Conservation (phyloP, 2,888 invertebrate genomes). For the Drosophila infuscata region DNA sequence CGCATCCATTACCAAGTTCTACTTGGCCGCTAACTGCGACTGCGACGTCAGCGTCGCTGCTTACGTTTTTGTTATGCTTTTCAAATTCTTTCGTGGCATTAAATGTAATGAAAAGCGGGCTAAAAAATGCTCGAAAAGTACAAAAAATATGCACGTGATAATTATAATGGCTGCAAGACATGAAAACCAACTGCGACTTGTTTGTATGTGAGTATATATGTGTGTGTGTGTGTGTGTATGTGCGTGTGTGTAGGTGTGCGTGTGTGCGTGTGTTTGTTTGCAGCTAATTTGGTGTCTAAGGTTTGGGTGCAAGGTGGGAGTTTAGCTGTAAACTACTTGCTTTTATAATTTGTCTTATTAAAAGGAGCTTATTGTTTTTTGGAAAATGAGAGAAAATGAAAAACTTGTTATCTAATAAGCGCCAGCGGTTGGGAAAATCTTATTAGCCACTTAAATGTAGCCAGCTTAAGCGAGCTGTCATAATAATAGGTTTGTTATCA, state of each 20-base stretch:
- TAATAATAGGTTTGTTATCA: not conserved
- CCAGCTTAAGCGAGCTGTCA: not conserved
- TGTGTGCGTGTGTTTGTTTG: slow-evolving; percentile 10
- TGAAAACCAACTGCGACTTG: slow-evolving; percentile 46
- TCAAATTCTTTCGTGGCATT: slow-evolving; percentile 78
- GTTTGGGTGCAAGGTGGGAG: slow-evolving; percentile 28
- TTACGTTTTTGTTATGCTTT: slow-evolving; percentile 71
- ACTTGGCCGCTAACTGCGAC: slow-evolving; percentile 59
- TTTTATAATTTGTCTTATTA: slow-evolving; percentile 49
- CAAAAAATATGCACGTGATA: slow-evolving; percentile 68
- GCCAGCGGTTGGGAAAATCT: slow-evolving; percentile 8
- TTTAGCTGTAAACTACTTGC: slow-evolving; percentile 48
- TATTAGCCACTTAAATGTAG: not conserved
- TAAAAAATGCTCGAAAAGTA: slow-evolving; percentile 69
- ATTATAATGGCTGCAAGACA: slow-evolving; percentile 73
- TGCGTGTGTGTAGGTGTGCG: slow-evolving; percentile 2
- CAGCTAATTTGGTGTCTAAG: slow-evolving; percentile 21
- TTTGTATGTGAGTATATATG: slow-evolving; percentile 25
- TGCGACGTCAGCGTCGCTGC: slow-evolving; percentile 15
- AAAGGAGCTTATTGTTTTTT: slow-evolving; percentile 35
- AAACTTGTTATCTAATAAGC: slow-evolving; percentile 5
- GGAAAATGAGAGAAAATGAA: slow-evolving; percentile 24
- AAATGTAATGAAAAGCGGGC: slow-evolving; percentile 78
- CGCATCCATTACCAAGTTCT: slow-evolving; percentile 74
- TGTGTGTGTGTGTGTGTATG: slow-evolving; percentile 4